A percentile compares a stretch with the other conserved stretches of the same genome.
Conservation (phyloP, 2,888 invertebrate genomes). For the Aphidius colemani region DNA sequence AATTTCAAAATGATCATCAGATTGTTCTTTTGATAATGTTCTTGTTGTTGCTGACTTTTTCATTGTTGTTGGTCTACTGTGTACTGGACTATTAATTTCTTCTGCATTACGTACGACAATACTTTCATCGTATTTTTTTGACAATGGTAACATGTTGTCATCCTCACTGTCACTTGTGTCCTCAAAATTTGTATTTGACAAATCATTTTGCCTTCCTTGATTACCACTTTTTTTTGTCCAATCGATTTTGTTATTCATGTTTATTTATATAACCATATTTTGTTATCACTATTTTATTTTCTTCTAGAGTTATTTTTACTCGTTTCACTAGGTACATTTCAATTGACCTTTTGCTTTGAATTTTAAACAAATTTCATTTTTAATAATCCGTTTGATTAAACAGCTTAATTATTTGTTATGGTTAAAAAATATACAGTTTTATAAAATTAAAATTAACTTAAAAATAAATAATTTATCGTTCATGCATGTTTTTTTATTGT, state of each 20-base stretch:
- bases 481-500: no score
- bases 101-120: slow-evolving; percentile 65
- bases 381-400: neutral
- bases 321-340: no score
- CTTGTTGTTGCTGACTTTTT: slow-evolving; percentile 28
- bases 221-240: neutral
- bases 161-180: slow-evolving; percentile 40
- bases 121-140: slow-evolving; percentile 63
- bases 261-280: no score
- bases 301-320: no score
- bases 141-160: slow-evolving; percentile 43
- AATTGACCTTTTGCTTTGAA: no score
- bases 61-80: slow-evolving; percentile 39
- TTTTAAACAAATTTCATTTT: neutral
- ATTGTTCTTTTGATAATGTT: slow-evolving; percentile 23
- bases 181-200: slow-evolving; percentile 15
- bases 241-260: neutral
- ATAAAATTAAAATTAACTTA: neutral
- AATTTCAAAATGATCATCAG: slow-evolving; percentile 30
- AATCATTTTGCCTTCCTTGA: slow-evolving; percentile 11
- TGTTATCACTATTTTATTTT: no score
- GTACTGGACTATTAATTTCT: slow-evolving; percentile 64
- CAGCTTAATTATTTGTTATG: slow-evolving; percentile 15
- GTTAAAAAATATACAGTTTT: slow-evolving; percentile 5
- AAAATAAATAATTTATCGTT: neutral